Conservation (phyloP, 92 coral and sea anemone genomes). For the Ricordea florida region DNA sequence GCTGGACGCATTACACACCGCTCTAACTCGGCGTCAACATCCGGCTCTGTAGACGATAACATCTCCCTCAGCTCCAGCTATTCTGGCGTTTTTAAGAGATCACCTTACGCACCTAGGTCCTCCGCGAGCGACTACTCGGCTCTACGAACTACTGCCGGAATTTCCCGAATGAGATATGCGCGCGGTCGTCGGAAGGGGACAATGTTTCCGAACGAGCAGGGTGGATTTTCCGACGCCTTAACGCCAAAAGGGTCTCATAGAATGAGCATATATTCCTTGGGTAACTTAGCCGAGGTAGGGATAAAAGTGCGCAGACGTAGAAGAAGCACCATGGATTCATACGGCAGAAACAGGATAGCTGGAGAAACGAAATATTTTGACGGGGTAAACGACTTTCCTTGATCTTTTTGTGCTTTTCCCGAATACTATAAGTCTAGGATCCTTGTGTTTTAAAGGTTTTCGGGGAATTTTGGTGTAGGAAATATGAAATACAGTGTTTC, state of each 20-base stretch:
- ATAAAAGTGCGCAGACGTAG: conserved; percentile 63
- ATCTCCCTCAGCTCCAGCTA: conserved; percentile 65
- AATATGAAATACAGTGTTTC: no score
- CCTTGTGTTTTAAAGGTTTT: no score
- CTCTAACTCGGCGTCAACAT: conserved; percentile 53
- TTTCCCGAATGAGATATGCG: conserved; percentile 76
- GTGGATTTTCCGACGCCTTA: conserved; percentile 12
- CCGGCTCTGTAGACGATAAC: conserved; percentile 67
- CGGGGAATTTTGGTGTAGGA: no score
- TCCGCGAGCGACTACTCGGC: conserved; percentile 66
- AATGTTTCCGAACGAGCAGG: conserved; percentile 31
- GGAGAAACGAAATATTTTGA: conserved; percentile 80
- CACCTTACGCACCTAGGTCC: conserved; percentile 28
- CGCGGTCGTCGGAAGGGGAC: conserved; percentile 54
- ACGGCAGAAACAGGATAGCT: conserved; percentile 68
- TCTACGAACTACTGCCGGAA: conserved; percentile 73
- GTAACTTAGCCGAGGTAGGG: conserved; percentile 74
- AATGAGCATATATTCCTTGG: conserved; percentile 71
- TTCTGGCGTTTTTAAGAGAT: conserved; percentile 31
- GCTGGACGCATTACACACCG: conserved; percentile 64
- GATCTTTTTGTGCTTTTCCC: no score
- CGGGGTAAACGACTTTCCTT: conserved; percentile 83
- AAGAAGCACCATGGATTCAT: conserved; percentile 77
- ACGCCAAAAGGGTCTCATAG: conserved; percentile 55
- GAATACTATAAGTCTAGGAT: no score